Percentiles rank a stretch among this genome's conserved stretches.
These are phyloP conservation scores for Psittacula echo DNA, from an alignment of 2,797 vertebrate species.

Conservation along the genomic window DNA sequence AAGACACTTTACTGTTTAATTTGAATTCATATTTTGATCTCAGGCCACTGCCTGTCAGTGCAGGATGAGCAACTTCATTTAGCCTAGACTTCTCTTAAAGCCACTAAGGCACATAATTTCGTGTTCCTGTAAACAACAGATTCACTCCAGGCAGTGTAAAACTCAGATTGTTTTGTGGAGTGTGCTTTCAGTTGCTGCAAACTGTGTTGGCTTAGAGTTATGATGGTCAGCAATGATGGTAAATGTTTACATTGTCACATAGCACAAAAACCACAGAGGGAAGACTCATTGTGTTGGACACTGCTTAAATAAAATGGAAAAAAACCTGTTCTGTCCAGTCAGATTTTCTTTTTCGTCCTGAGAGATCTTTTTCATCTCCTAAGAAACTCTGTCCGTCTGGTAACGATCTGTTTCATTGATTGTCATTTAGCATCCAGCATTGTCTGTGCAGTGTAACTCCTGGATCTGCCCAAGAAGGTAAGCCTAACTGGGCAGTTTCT, in stretches of 20 bases:
- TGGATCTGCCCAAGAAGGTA: not conserved
- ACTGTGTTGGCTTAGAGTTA: not conserved
- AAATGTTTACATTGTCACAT: not conserved
- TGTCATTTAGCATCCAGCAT: not conserved
- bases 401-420: not conserved
- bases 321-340: not conserved
- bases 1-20: not conserved
- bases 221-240: not conserved
- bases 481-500: not conserved
- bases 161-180: not conserved
- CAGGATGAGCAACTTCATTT: not conserved
- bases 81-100: not conserved
- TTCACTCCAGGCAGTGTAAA: not conserved
- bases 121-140: not conserved
- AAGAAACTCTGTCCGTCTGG: not conserved
- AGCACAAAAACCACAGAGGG: not conserved
- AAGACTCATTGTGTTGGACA: not conserved
- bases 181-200: not conserved
- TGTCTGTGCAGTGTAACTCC: accelerated
- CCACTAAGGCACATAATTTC: not conserved
- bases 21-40: not conserved
- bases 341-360: not conserved
- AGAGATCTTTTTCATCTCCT: not conserved
- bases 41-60: not conserved
- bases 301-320: not conserved